These are phyloP conservation scores for Malacoctenus gilli DNA, from an alignment of 2,797 vertebrate genomes.

Conservation along the genomic window DNA sequence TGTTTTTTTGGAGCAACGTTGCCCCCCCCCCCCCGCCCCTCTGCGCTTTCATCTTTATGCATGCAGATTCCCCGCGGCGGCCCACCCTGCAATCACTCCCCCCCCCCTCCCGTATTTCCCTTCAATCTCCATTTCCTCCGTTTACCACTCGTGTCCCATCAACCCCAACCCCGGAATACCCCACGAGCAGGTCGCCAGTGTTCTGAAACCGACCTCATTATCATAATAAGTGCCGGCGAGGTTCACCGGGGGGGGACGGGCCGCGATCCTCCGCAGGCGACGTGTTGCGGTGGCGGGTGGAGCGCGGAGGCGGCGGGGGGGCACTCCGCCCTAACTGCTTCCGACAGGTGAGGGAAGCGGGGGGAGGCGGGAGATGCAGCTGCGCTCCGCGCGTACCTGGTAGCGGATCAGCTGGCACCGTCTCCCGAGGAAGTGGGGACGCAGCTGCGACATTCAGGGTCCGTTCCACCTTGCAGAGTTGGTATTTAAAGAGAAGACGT, in stretches of 20 bases:
- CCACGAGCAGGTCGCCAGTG: constrained; percentile 38
- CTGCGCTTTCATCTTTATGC: constrained; percentile 70
- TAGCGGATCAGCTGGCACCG: constrained; percentile 53
- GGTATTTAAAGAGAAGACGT: constrained; percentile 28
- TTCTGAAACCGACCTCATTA: constrained; percentile 63
- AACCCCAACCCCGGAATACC: constrained; percentile 18
- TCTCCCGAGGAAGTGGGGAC: constrained; percentile 56
- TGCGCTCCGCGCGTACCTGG: constrained; percentile 59
- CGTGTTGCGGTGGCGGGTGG: constrained; percentile 43
- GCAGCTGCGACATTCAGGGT: constrained; percentile 49
- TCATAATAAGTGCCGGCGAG: constrained; percentile 50
- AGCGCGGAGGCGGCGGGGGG: constrained; percentile 37
- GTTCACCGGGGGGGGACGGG: constrained; percentile 58
- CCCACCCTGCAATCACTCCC: constrained; percentile 26
- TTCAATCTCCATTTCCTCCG: constrained; percentile 28
- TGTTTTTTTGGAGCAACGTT: constrained; percentile 62
- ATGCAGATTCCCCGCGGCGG: constrained; percentile 43
- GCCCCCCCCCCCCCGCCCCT: no score
- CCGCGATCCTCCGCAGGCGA: constrained; percentile 29
- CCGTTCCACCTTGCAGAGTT: constrained; percentile 32
- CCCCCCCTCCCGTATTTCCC: constrained; percentile 28
- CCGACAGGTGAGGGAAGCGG: constrained; percentile 67
- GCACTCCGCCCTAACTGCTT: constrained; percentile 60
- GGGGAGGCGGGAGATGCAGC: constrained; percentile 51
- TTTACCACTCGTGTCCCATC: constrained; percentile 11